phyloP scores from a whole-genome alignment of 2,113 vertebrate species.

The Xiphorhynchus elegans region DNA sequence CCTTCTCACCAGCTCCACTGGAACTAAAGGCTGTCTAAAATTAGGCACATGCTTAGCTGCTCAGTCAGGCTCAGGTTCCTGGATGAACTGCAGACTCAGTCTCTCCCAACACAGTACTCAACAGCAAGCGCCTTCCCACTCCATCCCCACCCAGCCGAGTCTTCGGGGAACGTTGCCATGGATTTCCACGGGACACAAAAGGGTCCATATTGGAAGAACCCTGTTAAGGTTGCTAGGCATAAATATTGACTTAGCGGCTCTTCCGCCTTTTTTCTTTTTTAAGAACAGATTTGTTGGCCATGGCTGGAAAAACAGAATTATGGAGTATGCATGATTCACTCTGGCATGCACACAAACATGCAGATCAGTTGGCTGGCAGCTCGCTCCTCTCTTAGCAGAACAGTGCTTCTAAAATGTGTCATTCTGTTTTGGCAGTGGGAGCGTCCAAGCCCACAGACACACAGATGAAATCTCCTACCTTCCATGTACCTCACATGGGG shows the following conservation, averaged over 20 bases:
- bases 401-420: constrained; percentile 54
- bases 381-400: constrained; percentile 31
- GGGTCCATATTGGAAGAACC: constrained; percentile 62
- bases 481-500: neutral
- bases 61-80: neutral
- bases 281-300: constrained; percentile 62
- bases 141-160: neutral
- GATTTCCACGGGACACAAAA: constrained; percentile 52
- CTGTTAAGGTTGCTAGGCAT: constrained; percentile 63
- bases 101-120: neutral
- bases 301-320: constrained; percentile 58
- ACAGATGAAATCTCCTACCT: constrained; percentile 21
- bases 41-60: neutral
- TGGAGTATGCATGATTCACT: constrained; percentile 64
- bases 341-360: constrained; percentile 64
- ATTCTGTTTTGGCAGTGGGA: constrained; percentile 43
- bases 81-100: neutral
- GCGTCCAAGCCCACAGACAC: neutral
- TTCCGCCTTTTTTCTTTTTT: constrained; percentile 69
- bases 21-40: neutral
- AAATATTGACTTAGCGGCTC: constrained; percentile 68
- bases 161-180: constrained; percentile 41
- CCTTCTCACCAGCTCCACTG: neutral
- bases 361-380: constrained; percentile 69
- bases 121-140: constrained; percentile 10